These are phyloP conservation scores for Ormia ochracea DNA, from an alignment of 2,888 invertebrate species.

Conservation along the genomic window DNA sequence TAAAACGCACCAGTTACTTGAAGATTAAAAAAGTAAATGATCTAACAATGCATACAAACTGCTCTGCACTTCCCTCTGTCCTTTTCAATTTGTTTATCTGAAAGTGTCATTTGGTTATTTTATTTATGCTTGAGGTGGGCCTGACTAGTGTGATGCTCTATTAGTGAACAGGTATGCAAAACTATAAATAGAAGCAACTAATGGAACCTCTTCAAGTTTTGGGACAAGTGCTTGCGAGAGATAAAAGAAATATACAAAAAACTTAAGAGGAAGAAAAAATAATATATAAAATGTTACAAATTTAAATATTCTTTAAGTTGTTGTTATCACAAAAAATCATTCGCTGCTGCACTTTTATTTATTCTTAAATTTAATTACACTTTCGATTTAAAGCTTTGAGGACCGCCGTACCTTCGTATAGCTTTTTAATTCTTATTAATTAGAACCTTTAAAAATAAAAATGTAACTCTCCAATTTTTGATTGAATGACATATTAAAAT, in stretches of 20 bases:
- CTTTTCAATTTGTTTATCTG: neutral
- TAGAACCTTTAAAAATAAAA: too few relatives aligned
- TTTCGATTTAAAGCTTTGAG: too few relatives aligned
- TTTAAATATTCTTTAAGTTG: neutral
- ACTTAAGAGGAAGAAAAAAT: neutral
- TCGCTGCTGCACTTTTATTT: too few relatives aligned
- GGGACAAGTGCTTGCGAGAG: neutral
- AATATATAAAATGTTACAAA: neutral
- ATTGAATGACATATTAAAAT: too few relatives aligned
- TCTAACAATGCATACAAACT: neutral
- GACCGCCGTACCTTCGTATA: too few relatives aligned
- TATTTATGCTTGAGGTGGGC: neutral
- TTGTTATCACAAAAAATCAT: too few relatives aligned
- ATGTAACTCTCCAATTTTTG: too few relatives aligned
- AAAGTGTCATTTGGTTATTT: slow-evolving; percentile 28
- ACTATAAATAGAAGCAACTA: slow-evolving; percentile 3
- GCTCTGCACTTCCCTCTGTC: neutral
- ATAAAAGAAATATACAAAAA: neutral
- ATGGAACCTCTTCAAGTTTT: neutral
- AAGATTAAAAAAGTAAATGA: neutral
- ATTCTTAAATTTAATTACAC: too few relatives aligned
- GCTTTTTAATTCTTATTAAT: too few relatives aligned
- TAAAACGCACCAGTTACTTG: slow-evolving; percentile 11
- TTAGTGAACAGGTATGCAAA: slow-evolving; percentile 54
- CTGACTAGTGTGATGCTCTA: slow-evolving; percentile 47